Evolutionary conservation across 1,140 invertebrate genomes (phyloP), one percentile per base, ranked within the genome.

Genomic region (Ctenoplectra terminalis): DNA sequence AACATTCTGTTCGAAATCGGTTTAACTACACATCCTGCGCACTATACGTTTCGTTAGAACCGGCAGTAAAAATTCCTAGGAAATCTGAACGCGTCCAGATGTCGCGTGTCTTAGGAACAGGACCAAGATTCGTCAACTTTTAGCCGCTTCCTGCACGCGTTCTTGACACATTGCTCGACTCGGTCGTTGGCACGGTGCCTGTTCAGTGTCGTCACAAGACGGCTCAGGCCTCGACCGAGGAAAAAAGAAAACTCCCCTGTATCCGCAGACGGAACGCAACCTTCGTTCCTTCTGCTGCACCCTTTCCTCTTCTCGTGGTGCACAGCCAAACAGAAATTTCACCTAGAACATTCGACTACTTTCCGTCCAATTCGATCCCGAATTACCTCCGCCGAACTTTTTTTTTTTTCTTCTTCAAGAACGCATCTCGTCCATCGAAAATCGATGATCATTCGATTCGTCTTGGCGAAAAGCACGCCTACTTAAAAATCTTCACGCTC

Each of bases 111-210:
- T n/a, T 40, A 48, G 58, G 70, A 73, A 70, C 80, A 75, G 84
- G 31, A 48, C 17, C 43, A n/a, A 34, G 84, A 52, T 76, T 73
- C 84, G 67, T 76, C 74, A 63, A 78, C 46, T 66, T 29, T 66
- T 72, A 78, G 50, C 40, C 52, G 37, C 23, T 79, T 86, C 71
- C 77, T 71, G 75, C 85, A 66, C 66, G 69, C 70, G 74, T 54
- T 82, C 43, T 67, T 73, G 81, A 87, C 66, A 69, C 48, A 56
- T 77, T 72, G 34, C 73, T 85, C 20, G 83, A 85, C 46, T 86
- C 69, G 72, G 50, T 54, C 80, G 50, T 72, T 87, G 84, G 85
- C 85, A 72, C 54, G 13, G 15, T 86, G 85, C 85, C 85, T 64
- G 64, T 60, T 58, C 34, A 61, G 34, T 76, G 85, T 80, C 84